Conservation (phyloP, 2,113 vertebrate genomes). For the Bujurquina vittata region DNA sequence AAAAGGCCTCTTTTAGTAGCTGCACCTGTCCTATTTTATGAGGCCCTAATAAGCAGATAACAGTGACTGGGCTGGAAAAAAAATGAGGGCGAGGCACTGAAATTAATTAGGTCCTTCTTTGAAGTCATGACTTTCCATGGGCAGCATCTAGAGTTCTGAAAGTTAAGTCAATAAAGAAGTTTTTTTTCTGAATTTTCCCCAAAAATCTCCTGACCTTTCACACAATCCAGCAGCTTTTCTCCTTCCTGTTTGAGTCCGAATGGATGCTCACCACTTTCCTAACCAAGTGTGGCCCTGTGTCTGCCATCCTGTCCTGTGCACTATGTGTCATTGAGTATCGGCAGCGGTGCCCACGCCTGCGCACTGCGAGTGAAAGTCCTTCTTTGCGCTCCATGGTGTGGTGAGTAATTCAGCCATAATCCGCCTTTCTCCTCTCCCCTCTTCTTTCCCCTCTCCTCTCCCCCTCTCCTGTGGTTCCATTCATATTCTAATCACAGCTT, state of each 20-base stretch:
- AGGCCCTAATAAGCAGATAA: slow-evolving; percentile 78
- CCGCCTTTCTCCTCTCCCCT: slow-evolving; percentile 87
- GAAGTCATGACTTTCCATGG: slow-evolving; percentile 15
- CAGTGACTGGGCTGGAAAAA: slow-evolving; percentile 44
- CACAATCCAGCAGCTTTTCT: not conserved
- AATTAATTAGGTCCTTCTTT: slow-evolving; percentile 68
- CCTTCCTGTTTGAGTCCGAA: not conserved
- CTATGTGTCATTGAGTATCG: slow-evolving; percentile 23
- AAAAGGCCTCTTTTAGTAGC: slow-evolving; percentile 65
- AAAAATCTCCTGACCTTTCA: not conserved
- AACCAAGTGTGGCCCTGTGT: slow-evolving; percentile 1
- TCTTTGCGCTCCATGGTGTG: slow-evolving; percentile 90
- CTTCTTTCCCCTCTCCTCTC: slow-evolving; percentile 83
- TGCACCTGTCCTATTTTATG: slow-evolving; percentile 81
- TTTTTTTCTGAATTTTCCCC: not conserved
- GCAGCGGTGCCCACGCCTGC: slow-evolving; percentile 54
- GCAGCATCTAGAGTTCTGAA: slow-evolving; percentile 3
- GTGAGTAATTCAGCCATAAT: slow-evolving; percentile 97
- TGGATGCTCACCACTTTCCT: not conserved
- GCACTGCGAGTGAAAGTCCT: slow-evolving; percentile 76
- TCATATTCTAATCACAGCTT: slow-evolving; percentile 99
- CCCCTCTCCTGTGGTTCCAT: slow-evolving; percentile 94
- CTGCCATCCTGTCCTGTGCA: not conserved
- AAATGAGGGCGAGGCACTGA: not conserved
- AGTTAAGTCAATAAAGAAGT: not conserved